Percentiles rank a stretch among this genome's conserved stretches.
These are phyloP conservation scores for Pachliopta kotzebuea DNA, from an alignment of 2,888 invertebrate species.

Conservation along the genomic window DNA sequence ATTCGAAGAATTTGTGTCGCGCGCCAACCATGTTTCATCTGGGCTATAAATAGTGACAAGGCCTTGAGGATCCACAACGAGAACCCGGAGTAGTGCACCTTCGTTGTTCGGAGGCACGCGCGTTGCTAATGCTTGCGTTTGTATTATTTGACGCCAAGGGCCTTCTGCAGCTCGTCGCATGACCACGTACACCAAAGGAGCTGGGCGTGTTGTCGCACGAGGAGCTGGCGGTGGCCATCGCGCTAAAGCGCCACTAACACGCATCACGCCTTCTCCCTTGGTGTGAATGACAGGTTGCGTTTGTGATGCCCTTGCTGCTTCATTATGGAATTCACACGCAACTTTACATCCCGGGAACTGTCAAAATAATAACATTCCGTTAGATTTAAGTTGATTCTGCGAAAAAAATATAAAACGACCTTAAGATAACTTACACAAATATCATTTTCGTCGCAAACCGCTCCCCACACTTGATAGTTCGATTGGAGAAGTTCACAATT, in stretches of 20 bases:
- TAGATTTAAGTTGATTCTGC: not conserved
- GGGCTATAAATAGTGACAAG: slow-evolving; percentile 86
- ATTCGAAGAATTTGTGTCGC: slow-evolving; percentile 73
- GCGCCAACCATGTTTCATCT: slow-evolving; percentile 81
- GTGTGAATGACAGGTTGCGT: slow-evolving; percentile 86
- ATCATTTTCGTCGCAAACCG: slow-evolving; percentile 85
- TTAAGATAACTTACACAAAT: slow-evolving; percentile 83
- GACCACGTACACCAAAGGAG: slow-evolving; percentile 84
- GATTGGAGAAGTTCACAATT: slow-evolving; percentile 87
- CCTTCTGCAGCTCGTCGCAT: slow-evolving; percentile 84
- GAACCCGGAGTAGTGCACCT: slow-evolving; percentile 83
- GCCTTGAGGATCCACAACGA: slow-evolving; percentile 86
- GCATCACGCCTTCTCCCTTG: slow-evolving; percentile 84
- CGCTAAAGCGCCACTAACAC: slow-evolving; percentile 82
- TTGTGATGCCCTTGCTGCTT: slow-evolving; percentile 82
- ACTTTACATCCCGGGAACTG: slow-evolving; percentile 87
- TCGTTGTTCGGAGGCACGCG: slow-evolving; percentile 83
- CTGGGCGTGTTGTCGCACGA: slow-evolving; percentile 77
- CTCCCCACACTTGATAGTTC: slow-evolving; percentile 86
- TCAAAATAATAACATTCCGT: slow-evolving; percentile 44
- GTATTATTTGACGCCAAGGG: slow-evolving; percentile 84
- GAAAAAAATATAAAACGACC: not conserved
- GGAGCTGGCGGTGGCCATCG: slow-evolving; percentile 84
- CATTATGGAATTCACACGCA: slow-evolving; percentile 85
- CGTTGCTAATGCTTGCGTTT: slow-evolving; percentile 83